Evolutionary conservation across 2,888 invertebrate genomes (phyloP), one percentile per base, ranked within the genome.

Genomic region (Thereva nobilitata): DNA sequence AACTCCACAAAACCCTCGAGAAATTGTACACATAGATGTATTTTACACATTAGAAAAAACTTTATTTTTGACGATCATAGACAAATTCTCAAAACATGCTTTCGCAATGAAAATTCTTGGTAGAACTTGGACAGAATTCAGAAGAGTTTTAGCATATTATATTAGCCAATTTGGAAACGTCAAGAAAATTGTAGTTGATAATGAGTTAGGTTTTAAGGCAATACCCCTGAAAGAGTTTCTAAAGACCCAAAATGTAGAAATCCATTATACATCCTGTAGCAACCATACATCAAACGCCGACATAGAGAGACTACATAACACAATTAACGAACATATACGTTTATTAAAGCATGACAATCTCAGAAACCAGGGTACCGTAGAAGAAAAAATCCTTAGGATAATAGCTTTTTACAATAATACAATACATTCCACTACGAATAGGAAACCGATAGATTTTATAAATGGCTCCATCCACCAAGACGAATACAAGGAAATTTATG

Each of bases 21-120:
- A 74, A 65, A 70, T 71, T 5, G 50, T 75, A 10, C 73, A 74
- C 54, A 42, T 74, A 3, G 73, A 74, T 57, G 70, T 72, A 2
- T 74, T 72, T 42, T 70, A 67, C 35, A 67, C 47, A 3, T 54
- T 72, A 9, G 40, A 68, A 35, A 71, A 72, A 54, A 41, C 61
- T 1, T 40, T 71, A 4, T 73, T 72, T 38, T 4, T 73, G 23
- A 74, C 72, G 9, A 68, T 73, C 3, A 69, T 73, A 3, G 74
- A 74, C 37, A 68, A 72, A 41, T 74, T 74, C 47, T 66, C 72
- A 6, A 71, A 72, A 67, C 71, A 70, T 55, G 72, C 70, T 4
- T 70, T 65, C 53, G 73, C 73, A 6, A 68, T 69, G 2, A 70
- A 66, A 64, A 68, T 72, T 6, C 40, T 47, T 6, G 66, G 67